Conservation (phyloP, 2,888 invertebrate species). For the Acanthosepion lycidas region DNA sequence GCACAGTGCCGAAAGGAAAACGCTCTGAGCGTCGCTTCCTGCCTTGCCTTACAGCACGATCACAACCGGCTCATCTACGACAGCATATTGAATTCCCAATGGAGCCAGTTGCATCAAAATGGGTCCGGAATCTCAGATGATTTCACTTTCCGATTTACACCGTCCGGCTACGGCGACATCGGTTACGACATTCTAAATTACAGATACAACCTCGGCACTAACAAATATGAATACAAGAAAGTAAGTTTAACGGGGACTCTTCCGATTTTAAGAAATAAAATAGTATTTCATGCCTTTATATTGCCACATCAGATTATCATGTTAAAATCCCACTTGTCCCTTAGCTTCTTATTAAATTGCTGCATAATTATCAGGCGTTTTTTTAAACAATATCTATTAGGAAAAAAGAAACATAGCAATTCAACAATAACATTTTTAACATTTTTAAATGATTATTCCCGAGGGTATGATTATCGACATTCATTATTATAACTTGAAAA, state of each 20-base stretch:
- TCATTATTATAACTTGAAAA: too few species aligned
- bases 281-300: too few species aligned
- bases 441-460: too few species aligned
- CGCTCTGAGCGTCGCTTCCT: slow-evolving; percentile 48
- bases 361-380: too few species aligned
- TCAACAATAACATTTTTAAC: too few species aligned
- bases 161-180: slow-evolving; percentile 73
- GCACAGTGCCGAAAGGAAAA: neutral
- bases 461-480: too few species aligned
- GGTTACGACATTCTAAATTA: slow-evolving; percentile 74
- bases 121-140: slow-evolving; percentile 62
- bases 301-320: too few species aligned
- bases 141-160: slow-evolving; percentile 73
- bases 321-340: too few species aligned
- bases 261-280: too few species aligned
- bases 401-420: too few species aligned
- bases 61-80: slow-evolving; percentile 66
- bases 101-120: slow-evolving; percentile 61
- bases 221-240: slow-evolving; percentile 59
- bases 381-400: too few species aligned
- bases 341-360: too few species aligned
- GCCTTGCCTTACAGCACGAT: slow-evolving; percentile 61
- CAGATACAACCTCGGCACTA: slow-evolving; percentile 56
- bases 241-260: slow-evolving; percentile 53
- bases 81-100: slow-evolving; percentile 59